Evolutionary conservation across 2,113 vertebrate species (phyloP).

Genomic region (Neogobius melanostomus): DNA sequence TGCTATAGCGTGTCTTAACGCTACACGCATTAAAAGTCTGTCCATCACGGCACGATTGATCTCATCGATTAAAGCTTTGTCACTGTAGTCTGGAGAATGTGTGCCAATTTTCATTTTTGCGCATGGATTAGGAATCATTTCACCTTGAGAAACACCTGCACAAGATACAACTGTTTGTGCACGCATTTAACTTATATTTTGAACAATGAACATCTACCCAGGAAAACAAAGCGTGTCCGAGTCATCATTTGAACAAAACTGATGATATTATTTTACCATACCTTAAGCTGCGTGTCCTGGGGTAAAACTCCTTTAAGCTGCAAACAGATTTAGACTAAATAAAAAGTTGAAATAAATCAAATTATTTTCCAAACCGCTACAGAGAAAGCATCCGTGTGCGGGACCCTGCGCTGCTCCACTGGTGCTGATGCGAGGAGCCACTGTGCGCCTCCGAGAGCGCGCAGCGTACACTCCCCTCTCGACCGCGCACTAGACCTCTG

Average conservation of each 20-base stretch:
- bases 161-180: not conserved
- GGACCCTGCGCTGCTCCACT: slow-evolving; percentile 28
- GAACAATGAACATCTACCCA: not conserved
- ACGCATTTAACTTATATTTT: not conserved
- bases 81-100: slow-evolving; percentile 8
- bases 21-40: slow-evolving; percentile 9
- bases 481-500: slow-evolving; percentile 8
- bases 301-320: not conserved
- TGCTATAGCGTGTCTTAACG: slow-evolving; percentile 14
- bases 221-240: not conserved
- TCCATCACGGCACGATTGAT: slow-evolving; percentile 33
- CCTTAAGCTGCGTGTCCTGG: slow-evolving; percentile 16
- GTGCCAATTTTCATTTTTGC: slow-evolving; percentile 16
- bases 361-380: not conserved
- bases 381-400: slow-evolving; percentile 28
- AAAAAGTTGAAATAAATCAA: not conserved
- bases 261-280: not conserved
- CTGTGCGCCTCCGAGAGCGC: slow-evolving; percentile 22
- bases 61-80: slow-evolving; percentile 26
- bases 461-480: slow-evolving; percentile 8
- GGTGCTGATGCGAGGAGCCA: slow-evolving; percentile 28
- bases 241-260: not conserved
- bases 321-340: not conserved
- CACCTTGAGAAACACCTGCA: slow-evolving; percentile 17
- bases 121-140: slow-evolving; percentile 8